These are phyloP conservation scores for Amiota mariae DNA, from an alignment of 2,888 invertebrate genomes.

Conservation along the genomic window DNA sequence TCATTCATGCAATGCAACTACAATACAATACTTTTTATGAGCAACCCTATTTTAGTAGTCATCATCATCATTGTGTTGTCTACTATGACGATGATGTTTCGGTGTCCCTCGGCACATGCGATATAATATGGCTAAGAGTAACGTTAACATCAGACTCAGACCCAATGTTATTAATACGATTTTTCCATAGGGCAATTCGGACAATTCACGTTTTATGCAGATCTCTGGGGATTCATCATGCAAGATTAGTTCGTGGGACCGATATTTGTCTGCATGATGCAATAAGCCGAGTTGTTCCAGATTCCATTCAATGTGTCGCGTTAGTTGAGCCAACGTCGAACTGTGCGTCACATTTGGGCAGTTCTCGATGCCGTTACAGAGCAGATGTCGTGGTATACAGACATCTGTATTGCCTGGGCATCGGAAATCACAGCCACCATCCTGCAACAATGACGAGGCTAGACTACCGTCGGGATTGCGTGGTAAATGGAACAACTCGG, in stretches of 20 bases:
- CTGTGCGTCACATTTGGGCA: slow-evolving; percentile 83
- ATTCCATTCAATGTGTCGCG: slow-evolving; percentile 78
- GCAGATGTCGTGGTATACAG: slow-evolving; percentile 87
- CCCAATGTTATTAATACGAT: slow-evolving; percentile 69
- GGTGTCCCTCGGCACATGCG: slow-evolving; percentile 67
- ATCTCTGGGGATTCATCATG: slow-evolving; percentile 86
- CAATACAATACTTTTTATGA: neutral
- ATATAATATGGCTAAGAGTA: slow-evolving; percentile 70
- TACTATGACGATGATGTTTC: slow-evolving; percentile 49
- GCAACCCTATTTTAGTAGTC: slow-evolving; percentile 48
- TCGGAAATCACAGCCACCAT: slow-evolving; percentile 86
- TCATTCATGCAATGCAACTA: neutral
- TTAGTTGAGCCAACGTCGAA: slow-evolving; percentile 74
- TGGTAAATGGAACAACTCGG: slow-evolving; percentile 89
- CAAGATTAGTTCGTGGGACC: slow-evolving; percentile 74
- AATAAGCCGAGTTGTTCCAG: slow-evolving; percentile 76
- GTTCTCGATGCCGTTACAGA: slow-evolving; percentile 91
- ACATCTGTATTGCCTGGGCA: slow-evolving; percentile 89
- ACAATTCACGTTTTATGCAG: slow-evolving; percentile 77
- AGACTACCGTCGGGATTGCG: slow-evolving; percentile 86
- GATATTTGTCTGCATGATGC: slow-evolving; percentile 75
- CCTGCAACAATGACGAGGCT: slow-evolving; percentile 84
- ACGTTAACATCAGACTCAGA: slow-evolving; percentile 66
- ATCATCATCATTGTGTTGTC: slow-evolving; percentile 44
- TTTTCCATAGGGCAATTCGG: slow-evolving; percentile 70